Percentiles rank a stretch among this genome's conserved stretches.
These are phyloP conservation scores for Myotis planiceps DNA, from an alignment of 2,797 vertebrate genomes.

Conservation along the genomic window DNA sequence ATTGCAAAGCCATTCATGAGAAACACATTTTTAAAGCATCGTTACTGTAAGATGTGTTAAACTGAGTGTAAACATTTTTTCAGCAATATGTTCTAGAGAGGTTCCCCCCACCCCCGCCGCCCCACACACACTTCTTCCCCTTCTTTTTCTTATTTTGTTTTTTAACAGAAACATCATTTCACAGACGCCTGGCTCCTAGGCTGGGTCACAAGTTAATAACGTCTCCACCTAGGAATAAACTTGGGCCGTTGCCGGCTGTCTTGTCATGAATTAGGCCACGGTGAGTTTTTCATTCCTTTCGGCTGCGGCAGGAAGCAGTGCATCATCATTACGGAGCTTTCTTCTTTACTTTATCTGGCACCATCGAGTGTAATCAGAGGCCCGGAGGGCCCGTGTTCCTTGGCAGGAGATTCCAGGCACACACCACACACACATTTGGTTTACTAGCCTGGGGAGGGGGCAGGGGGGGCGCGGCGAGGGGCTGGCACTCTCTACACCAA, in stretches of 20 bases:
- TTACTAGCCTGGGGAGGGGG: background rate
- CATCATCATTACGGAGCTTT: conserved; percentile 67
- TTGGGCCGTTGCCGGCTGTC: conserved; percentile 64
- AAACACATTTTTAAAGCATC: conserved; percentile 77
- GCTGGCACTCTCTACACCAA: background rate
- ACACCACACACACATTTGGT: conserved; percentile 45
- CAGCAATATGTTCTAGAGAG: conserved; percentile 62
- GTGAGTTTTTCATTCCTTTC: conserved; percentile 59
- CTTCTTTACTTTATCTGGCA: conserved; percentile 60
- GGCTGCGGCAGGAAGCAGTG: conserved; percentile 53
- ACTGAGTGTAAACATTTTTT: conserved; percentile 80
- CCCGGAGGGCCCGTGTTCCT: background rate
- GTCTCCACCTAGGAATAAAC: conserved; percentile 70
- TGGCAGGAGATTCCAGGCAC: conserved; percentile 53
- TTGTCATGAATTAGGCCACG: conserved; percentile 51
- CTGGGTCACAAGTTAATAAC: conserved; percentile 74
- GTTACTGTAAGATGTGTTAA: conserved; percentile 79
- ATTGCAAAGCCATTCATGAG: conserved; percentile 78
- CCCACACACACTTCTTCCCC: too few relatives aligned
- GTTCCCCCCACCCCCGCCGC: background rate
- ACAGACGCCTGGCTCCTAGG: conserved; percentile 66
- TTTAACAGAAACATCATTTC: conserved; percentile 74
- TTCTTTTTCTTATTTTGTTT: conserved; percentile 3
- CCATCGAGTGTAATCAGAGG: conserved; percentile 66
- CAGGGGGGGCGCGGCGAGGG: background rate